A percentile compares a stretch with the other conserved stretches of the same genome.
phyloP scores from a whole-genome alignment of 1,140 invertebrate species.

The Leptopilina boulardi region DNA sequence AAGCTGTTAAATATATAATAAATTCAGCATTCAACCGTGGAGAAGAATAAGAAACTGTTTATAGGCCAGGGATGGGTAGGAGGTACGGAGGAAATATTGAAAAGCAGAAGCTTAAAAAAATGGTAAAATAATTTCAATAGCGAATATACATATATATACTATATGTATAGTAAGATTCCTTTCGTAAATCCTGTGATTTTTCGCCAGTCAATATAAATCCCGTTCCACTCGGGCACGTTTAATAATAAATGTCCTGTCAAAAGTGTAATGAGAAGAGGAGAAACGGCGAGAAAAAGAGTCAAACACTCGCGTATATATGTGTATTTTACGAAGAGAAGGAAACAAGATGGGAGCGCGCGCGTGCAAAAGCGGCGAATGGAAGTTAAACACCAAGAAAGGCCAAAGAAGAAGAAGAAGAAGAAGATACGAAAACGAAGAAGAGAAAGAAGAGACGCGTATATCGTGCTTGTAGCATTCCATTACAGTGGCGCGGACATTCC shows the following conservation, averaged over 20 bases:
- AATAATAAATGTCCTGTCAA: conserved; percentile 26
- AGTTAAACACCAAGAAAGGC: conserved; percentile 20
- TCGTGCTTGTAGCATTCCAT: conserved; percentile 38
- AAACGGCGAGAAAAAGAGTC: conserved; percentile 33
- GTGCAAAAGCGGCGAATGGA: neutral
- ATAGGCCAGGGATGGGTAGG: no score
- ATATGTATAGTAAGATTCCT: conserved; percentile 7
- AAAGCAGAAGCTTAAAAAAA: conserved; percentile 9
- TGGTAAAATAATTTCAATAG: conserved; percentile 14
- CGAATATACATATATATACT: no score
- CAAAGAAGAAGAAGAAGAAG: conserved; percentile 7
- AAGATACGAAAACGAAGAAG: conserved; percentile 30
- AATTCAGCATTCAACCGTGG: no score
- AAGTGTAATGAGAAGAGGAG: conserved; percentile 49
- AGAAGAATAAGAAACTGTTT: neutral
- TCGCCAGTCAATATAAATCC: conserved; percentile 31
- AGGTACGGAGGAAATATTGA: neutral
- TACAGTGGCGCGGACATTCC: conserved; percentile 32
- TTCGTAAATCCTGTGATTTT: conserved; percentile 21
- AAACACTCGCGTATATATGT: neutral
- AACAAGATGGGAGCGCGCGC: conserved; percentile 20
- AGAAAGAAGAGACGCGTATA: conserved; percentile 35
- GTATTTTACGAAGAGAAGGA: conserved; percentile 38
- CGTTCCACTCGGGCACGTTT: conserved; percentile 14
- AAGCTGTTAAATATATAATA: no score